Base-by-base conservation (phyloP, 2,888 invertebrate species). In the Lasiommata megera region DNA sequence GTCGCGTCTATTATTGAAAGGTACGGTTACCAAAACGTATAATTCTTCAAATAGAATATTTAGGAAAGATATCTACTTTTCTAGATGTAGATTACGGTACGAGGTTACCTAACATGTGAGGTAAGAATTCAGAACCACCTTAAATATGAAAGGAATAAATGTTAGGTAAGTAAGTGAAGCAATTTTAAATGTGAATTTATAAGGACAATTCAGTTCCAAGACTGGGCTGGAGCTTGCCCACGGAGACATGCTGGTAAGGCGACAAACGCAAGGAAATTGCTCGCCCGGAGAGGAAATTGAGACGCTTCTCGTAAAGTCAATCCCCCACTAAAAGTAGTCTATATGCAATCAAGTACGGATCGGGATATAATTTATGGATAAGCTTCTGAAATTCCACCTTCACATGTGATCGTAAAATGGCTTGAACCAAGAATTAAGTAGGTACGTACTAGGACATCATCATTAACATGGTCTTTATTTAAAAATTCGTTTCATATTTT, bases 251-350 rank as follows among this genome's bases (percentile, higher is more conserved):
- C 41, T 34, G 56, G 57, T 52, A 47, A 56, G 58, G 64, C 73
- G 79, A 77, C 84, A 83, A 84, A 82, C 82, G 75, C 69, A 68
- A 83, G 85, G 86, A 88, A 87, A 88, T 88, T 84, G 83, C 79
- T 73, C 71, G 69, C 74, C 73, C 73, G 73, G 68, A 63, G 73
- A 77, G 87, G 83, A 86, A 86, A 87, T 85, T 81, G 84, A 85
- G 82, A 79, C 68, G 78, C 73, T 78, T 65, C 73, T 80, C 73
- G 71, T 76, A 77, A 79, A 82, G 79, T 77, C 73, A 73, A 79
- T 74, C 74, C 69, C 67, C 64, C 61, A 60, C 58, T 60, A 57
- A 61, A 64, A 66, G 61, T 55, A 64, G 64, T 64, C 61, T 64
- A 65, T 64, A 67, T 65, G 65, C 64, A 67, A 67, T 67, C 64